Evolutionary conservation across 2,888 invertebrate genomes (phyloP), one percentile per base, ranked within the genome.

Genomic region (Synergus umbraculus): DNA sequence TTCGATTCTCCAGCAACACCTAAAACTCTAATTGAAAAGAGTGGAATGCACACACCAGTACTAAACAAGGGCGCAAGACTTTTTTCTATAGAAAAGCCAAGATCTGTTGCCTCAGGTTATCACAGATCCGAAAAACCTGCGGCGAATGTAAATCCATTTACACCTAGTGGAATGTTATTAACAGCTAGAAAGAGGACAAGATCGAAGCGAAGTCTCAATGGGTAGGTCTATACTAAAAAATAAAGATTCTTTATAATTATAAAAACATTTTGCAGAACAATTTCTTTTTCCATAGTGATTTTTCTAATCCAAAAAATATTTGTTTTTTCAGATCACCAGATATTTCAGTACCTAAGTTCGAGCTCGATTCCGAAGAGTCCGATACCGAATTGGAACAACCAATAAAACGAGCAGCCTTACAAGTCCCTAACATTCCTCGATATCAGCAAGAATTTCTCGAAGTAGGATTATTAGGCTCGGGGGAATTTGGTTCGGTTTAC

Each of bases 1-100:
- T 97, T 97, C 89, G 97, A 97, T 92, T 96, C 96, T 76, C 97
- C 97, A 0, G 95, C 96, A 83, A 97, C 97, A 5, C 97, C 97
- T 4, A 97, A 97, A 93, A 97, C 97, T 0, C 93, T 97, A 18
- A 92, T 96, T 46, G 95, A 96, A 89, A 96, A 96, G 87, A 95
- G 95, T 84, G 93, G 94, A 0, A 94, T 95, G 65, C 95, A 95
- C 1, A 93, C 94, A 0, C 94, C 94, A 67, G 89, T 93, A 82
- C 92, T 93, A 29, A 93, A 94, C 66, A 92, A 89, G 82, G 90
- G 89, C 78, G 88, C 87, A 43, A 89, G 89, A 85, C 82, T 91
- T 65, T 91, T 82, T 85, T 87, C 89, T 4, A 79, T 89, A 7
- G 93, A 93, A 58, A 93, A 93, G 87, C 92, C 93, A n/a, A 91